phyloP scores from a whole-genome alignment of 2,113 vertebrate species.

The Perognathus longimembris region DNA sequence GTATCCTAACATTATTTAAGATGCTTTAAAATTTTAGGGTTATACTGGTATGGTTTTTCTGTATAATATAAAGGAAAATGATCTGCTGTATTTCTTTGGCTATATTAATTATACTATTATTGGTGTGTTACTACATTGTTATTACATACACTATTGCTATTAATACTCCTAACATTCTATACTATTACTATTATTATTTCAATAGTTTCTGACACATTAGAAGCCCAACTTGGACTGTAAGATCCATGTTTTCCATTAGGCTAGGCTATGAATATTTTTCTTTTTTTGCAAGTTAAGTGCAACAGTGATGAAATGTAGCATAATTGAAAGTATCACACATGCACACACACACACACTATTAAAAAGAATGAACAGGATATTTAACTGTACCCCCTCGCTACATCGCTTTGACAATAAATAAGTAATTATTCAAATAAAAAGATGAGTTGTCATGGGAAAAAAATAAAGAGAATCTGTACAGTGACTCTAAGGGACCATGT shows the following conservation, averaged over 20 bases:
- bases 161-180: not conserved
- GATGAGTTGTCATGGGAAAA: no score
- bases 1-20: not conserved
- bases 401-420: no score
- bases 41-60: not conserved
- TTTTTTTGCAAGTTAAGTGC: conserved; percentile 1
- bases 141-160: not conserved
- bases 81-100: not conserved
- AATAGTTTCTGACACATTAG: not conserved
- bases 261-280: not conserved
- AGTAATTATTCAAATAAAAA: no score
- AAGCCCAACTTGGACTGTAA: not conserved
- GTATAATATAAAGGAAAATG: not conserved
- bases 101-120: no score
- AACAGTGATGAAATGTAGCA: not conserved
- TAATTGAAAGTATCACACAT: not conserved
- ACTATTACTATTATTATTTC: no score
- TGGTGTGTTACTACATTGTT: no score
- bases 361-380: no score
- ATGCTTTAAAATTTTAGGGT: not conserved
- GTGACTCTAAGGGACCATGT: not conserved
- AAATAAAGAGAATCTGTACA: not conserved
- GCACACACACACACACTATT: not conserved
- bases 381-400: no score
- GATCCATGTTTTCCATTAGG: not conserved